These are phyloP conservation scores for Fabriciana adippe DNA, from an alignment of 2,888 invertebrate genomes.

Conservation along the genomic window DNA sequence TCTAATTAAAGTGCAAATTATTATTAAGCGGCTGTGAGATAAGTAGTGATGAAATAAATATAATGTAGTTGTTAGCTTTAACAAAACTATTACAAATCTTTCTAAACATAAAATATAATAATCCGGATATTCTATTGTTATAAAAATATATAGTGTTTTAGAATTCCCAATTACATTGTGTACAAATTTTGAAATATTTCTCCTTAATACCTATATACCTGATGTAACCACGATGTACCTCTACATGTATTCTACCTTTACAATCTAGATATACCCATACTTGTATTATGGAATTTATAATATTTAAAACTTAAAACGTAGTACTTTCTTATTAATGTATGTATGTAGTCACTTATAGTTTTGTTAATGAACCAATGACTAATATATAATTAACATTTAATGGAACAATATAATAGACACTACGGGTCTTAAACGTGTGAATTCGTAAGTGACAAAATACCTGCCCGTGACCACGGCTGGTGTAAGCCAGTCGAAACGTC, in stretches of 20 bases:
- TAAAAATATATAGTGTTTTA: not conserved
- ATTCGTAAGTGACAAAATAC: too few relatives aligned
- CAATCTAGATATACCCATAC: conserved; percentile 12
- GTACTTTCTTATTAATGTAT: not conserved
- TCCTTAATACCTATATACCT: not conserved
- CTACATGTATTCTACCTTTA: conserved; percentile 22
- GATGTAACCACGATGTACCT: conserved; percentile 22
- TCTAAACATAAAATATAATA: conserved; percentile 5
- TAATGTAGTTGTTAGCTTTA: not conserved
- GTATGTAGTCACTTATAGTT: not conserved
- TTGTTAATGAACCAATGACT: too few relatives aligned
- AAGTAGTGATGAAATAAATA: conserved; percentile 23
- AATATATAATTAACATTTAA: too few relatives aligned
- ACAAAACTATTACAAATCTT: conserved; percentile 11
- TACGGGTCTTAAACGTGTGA: too few relatives aligned
- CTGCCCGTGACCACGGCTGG: too few relatives aligned
- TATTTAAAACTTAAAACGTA: conserved; percentile 6
- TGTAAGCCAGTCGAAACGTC: too few relatives aligned
- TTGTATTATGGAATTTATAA: not conserved
- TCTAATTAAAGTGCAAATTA: conserved; percentile 22
- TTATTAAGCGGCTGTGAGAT: conserved; percentile 29
- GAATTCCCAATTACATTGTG: not conserved
- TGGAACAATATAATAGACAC: too few relatives aligned
- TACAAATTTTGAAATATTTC: conserved; percentile 19
- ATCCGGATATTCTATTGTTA: not conserved